Base-by-base conservation (phyloP, 2,888 invertebrate species). In the Abrostola triplasia region DNA sequence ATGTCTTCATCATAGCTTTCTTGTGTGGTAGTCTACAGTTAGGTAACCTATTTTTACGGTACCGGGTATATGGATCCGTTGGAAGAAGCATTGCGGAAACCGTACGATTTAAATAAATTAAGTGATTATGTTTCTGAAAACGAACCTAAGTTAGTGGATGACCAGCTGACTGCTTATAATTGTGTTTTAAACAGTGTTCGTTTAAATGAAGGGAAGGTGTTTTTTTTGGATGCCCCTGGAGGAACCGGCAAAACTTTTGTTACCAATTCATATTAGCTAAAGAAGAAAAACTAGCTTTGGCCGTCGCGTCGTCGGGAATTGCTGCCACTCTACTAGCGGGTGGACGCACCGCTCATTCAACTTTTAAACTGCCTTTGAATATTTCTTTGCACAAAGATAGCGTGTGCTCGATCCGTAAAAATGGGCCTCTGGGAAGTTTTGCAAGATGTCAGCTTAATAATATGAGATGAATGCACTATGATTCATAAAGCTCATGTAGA, bases 401-500 rank as follows among this genome's bases (percentile, higher is more conserved):
- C 58, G 56, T 67, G 37, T 73, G 77, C 59, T 68, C 64, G 54
- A 70, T 74, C n/a, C 65, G 70, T 36, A 72, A 76, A 75, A 72
- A 73, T 65, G 67, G 73, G 24, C 65, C 71, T 59, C 47, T 70
- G 50, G 70, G 68, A 47, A 72, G n/a, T n/a, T n/a, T n/a, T n/a
- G n/a, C 69, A 70, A 64, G 68, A 73, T 35, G 59, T 53, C 49
- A 68, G 42, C 49, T 51, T 77, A 59, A 73, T 74, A 47, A 68
- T 72, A 13, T 70, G 73, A 67, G 70, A 75, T 37, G 73, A 76
- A 64, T 69, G 69, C 73, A 57, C 57, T 41, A 61, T 55, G 77
- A 67, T 62, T 11, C 71, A 79, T 67, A 75, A 67, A 73, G 68
- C 68, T 49, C 72, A 65, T 61, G 65, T 72, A 56, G 77, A 81